Evolutionary conservation across 2,888 invertebrate genomes (phyloP), one percentile per base, ranked within the genome.

Genomic region (Coronaproctus castanopsis): DNA sequence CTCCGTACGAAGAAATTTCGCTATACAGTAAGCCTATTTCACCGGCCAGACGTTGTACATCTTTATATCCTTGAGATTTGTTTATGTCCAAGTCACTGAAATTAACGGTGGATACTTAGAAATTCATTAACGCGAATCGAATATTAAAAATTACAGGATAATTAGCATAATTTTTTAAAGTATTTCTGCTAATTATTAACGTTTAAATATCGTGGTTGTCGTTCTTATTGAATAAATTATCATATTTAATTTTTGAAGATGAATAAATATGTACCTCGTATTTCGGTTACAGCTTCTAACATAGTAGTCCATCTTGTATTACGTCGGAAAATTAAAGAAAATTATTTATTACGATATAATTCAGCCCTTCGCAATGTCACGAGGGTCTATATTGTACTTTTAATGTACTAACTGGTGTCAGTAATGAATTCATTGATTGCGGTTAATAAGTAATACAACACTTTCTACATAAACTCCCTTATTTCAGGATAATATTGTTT

Each of bases 1-100:
- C 83, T 5, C 98, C 98, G 73, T 91, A 97, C 63, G 84, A 80
- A 3, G 88, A 87, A 24, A 93, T 78, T 73, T 98, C 98, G 61
- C 75, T 78, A 0, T 82, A 75, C 65, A 76, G 75, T 58, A 98
- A 72, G 0, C 91, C 91, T 63, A 96, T 85, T 77, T 96, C 93
- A 54, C 78, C 71, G 0, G 90, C 88, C 60, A 97, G 71, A 63
- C 77, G 72, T 0, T 72, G 71, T 57, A 96, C 86, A 68, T 87
- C 79, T 71, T 95, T 96, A 0, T 92, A 90, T 61, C 79, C 81
- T 70, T 95, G 95, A 0, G 83, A 77, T 61, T 90, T 81, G 0
- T 96, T 91, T 63, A 98, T 87, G 21, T 76, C 81, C 66, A 97
- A 91, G 70, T 98, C 98, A 69, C 84, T 88, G 69, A 52, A 70